Evolutionary conservation across 2,113 vertebrate genomes (phyloP), one percentile per base, ranked within the genome.

Genomic region (Ceyx margarethae): DNA sequence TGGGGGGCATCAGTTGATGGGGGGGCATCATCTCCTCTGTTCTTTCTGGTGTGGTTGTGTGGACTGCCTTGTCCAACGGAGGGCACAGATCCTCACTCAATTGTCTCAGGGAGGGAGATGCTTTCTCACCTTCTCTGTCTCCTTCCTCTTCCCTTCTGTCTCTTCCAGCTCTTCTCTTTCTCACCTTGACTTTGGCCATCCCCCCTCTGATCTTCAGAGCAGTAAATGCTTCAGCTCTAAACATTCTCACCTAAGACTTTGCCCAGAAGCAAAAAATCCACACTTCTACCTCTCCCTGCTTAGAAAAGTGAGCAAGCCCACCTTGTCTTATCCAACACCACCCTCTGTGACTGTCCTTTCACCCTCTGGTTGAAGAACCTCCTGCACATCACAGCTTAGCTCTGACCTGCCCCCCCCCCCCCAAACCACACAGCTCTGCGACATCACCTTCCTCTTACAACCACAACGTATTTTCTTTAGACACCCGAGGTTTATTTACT

Each of bases 371-470:
- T 19, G 31, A 15, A n/a, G 42, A 72, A 10, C 37, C 6, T 71
- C 17, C 7, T 0, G 0, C 6, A 57, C 29, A 5, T 6, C 1
- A 1, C 40, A 82, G 50, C 54, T 68, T 56, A 68, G 20, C 54
- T 15, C 58, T 73, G 68, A 40, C 45, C 31, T 3, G 0, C 19
- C 72, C 28, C 35, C 33, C 33, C 33, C 18, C 23, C 58, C 28
- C 18, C 23, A 54, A 72, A 85, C 82, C 76, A 75, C 23, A 43
- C 28, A 4, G 15, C 67, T n/a, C 33, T 45, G 28, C 60, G 79
- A 43, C 6, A 43, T 18, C 8, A 1, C 20, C 60, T 68, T 87
- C 60, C 16, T 48, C 72, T 33, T 71, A 33, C 6, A 64, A 73
- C 48, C 40, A 17, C 72, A 76, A 15, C 22, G 1, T 68, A n/a